Base-by-base conservation (phyloP, 2,888 invertebrate genomes). In the Agelastica alni region DNA sequence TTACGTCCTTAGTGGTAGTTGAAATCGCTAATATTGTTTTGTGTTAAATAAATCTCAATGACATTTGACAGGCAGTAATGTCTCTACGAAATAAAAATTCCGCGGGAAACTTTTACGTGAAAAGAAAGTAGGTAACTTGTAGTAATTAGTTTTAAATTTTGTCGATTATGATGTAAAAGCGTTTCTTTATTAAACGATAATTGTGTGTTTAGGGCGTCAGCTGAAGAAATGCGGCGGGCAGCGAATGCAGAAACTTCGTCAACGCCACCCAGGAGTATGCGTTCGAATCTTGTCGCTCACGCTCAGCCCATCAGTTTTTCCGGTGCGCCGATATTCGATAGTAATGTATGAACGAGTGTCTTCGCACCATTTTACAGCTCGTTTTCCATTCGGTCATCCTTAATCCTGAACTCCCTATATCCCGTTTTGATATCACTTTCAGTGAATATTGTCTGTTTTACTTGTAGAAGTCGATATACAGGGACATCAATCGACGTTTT, bases 251-350 rank as follows among this genome's bases (percentile, higher is more conserved):
- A 74, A 51, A 63, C 60, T 41, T 51, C 59, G 54, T 63, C 70
- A 60, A 62, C 66, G 56, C 65, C 77, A 59, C 78, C 81, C 63
- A 78, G 83, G 58, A 85, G 81, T 66, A 86, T 87, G 77, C 85
- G 85, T 68, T 85, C 89, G 68, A 87, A 84, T 71, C 85, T 92
- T 72, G 88, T 92, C 68, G 84, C 86, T 72, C 88, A 91, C 81
- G 90, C 89, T 73, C 88, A 89, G 77, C 90, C 91, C 36, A 83
- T 88, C 76, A 85, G 87, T 78, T 84, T 88, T 76, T 85, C 88
- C 63, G 85, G 83, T 68, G 81, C 83, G 72, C 88, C 90, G 61
- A 74, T 79, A 56, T 82, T 79, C 62, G 85, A 84, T 70, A 86
- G 85, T 73, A 85, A 85, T 75, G 85, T 86, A 77, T 86, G 83